Conservation (phyloP, 2,888 invertebrate species). For the Teleiodes luculella region DNA sequence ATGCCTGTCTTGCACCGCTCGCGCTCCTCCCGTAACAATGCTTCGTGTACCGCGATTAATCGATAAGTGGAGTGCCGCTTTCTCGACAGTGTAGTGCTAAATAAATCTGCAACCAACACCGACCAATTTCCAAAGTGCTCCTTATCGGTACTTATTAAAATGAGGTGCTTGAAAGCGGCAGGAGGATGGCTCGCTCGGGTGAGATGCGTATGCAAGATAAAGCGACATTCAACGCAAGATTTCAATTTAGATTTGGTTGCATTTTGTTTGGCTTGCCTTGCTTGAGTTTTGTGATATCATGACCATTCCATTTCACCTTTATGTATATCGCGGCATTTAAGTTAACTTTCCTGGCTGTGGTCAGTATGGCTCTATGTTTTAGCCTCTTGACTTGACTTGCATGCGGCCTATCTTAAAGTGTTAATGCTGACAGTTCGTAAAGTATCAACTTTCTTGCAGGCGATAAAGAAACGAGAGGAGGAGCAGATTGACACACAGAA, state of each 20-base stretch:
- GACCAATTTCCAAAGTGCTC: conserved; percentile 44
- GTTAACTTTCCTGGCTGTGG: conserved; percentile 37
- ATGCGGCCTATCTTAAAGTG: conserved; percentile 25
- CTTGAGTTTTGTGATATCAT: conserved; percentile 54
- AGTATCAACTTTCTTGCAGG: conserved; percentile 51
- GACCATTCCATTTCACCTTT: conserved; percentile 46
- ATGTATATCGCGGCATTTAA: conserved; percentile 42
- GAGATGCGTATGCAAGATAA: conserved; percentile 64
- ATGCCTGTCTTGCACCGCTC: conserved; percentile 57
- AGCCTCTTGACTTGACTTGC: conserved; percentile 36
- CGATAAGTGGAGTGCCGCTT: conserved; percentile 67
- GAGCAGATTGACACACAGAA: conserved; percentile 64
- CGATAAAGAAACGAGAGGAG: conserved; percentile 70
- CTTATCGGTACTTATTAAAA: conserved; percentile 58
- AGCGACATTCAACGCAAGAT: conserved; percentile 60
- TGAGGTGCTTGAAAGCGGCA: conserved; percentile 74
- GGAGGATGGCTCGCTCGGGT: conserved; percentile 76
- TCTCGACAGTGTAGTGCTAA: conserved; percentile 60
- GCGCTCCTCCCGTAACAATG: conserved; percentile 56
- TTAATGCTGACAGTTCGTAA: conserved; percentile 29
- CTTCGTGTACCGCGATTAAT: conserved; percentile 63
- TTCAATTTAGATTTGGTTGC: conserved; percentile 68
- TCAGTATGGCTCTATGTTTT: conserved; percentile 37
- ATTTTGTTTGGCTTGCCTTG: conserved; percentile 61
- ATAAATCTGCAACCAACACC: conserved; percentile 53